Evolutionary conservation across 2,797 vertebrate genomes (phyloP).

Genomic region (Psittacula echo): DNA sequence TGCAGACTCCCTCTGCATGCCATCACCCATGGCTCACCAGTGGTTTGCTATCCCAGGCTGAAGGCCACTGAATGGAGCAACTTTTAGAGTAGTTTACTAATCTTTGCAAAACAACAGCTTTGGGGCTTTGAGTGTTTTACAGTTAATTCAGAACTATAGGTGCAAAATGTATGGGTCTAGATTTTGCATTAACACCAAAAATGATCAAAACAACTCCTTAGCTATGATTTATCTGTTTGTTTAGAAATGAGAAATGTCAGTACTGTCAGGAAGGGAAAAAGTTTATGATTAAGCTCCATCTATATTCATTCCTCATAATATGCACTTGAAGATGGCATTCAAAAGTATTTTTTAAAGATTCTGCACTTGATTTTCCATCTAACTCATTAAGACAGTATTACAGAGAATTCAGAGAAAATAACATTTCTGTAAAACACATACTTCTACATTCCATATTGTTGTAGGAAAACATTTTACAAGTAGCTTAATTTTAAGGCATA

Average conservation of each 20-base stretch:
- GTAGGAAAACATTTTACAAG: neutral
- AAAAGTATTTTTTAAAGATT: neutral
- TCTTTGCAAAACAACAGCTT: neutral
- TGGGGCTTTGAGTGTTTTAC: neutral
- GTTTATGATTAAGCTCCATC: neutral
- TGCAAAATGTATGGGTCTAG: neutral
- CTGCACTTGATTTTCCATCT: neutral
- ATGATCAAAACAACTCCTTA: neutral
- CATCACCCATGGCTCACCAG: neutral
- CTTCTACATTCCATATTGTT: neutral
- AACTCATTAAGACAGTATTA: neutral
- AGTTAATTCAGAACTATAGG: neutral
- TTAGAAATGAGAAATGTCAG: conserved; percentile 41
- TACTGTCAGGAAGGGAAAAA: conserved; percentile 20
- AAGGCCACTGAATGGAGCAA: neutral
- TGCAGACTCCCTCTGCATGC: neutral
- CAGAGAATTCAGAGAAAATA: neutral
- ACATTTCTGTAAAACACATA: neutral
- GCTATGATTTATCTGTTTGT: conserved; percentile 22
- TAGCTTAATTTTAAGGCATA: neutral
- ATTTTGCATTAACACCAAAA: neutral
- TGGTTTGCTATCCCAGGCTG: neutral
- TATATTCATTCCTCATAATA: neutral
- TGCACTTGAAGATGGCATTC: neutral
- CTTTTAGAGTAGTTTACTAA: neutral